phyloP scores from a whole-genome alignment of 2,888 invertebrate species.

The Epsilonema sp. region DNA sequence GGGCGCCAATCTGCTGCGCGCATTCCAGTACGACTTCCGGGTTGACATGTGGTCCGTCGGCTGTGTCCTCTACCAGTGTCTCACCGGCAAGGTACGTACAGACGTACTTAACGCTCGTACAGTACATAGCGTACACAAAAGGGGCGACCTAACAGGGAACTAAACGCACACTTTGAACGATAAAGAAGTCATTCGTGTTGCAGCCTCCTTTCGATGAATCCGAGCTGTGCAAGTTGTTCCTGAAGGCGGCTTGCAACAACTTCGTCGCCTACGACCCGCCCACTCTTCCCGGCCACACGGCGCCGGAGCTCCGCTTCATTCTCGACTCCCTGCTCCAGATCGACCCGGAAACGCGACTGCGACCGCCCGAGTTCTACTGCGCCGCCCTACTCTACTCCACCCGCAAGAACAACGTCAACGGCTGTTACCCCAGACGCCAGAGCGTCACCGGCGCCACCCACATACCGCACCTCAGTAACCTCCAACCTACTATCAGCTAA shows the following conservation, averaged over 20 bases:
- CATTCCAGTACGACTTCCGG: conserved; percentile 18
- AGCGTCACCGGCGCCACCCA: no score
- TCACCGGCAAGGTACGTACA: background rate
- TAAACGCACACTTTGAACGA: no score
- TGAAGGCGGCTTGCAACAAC: conserved; percentile 21
- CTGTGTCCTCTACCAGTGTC: conserved; percentile 17
- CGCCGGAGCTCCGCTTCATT: background rate
- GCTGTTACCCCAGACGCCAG: no score
- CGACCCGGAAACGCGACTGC: background rate
- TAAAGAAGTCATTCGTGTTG: no score
- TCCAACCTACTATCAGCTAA: no score
- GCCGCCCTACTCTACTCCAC: background rate
- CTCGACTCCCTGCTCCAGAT: background rate
- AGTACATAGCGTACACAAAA: no score
- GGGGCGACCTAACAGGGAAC: no score
- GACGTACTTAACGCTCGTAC: conserved; percentile 5
- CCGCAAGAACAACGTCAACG: no score
- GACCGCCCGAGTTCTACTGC: background rate
- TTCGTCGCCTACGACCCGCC: conserved; percentile 17
- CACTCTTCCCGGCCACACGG: background rate
- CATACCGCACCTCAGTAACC: no score
- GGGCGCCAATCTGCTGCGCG: conserved; percentile 21
- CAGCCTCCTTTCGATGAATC: conserved; percentile 25
- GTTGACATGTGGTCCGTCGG: conserved; percentile 28
- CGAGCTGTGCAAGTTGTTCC: conserved; percentile 22